Evolutionary conservation across 2,888 invertebrate species (phyloP), one percentile per base, ranked within the genome.

Genomic region (Branchinecta sandiegonensis): DNA sequence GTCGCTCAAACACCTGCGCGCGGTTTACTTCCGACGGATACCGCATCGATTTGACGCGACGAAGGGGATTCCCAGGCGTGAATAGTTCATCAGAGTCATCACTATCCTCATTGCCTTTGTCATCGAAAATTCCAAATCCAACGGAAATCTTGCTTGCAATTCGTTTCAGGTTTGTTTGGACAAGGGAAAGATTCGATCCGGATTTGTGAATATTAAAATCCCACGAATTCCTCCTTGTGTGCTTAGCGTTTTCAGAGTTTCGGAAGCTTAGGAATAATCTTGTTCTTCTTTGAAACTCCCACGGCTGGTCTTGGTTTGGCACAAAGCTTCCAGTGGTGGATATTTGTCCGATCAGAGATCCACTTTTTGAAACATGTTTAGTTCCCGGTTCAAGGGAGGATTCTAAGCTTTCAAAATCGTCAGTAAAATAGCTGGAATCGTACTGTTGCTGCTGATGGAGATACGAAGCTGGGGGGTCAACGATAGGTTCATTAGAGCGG

Each of bases 371-470:
- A 1, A 17, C 63, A 37, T 37, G 37, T 56, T 56, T 56, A 8
- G n/a, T n/a, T 10, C n/a, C 63, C 8, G 23, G 23, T 17, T 56
- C 63, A 56, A 56, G n/a, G 23, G 63, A 56, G 10, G 63, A 56
- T 17, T 56, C 63, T 56, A 56, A 23, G 9, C 63, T 56, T 10
- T 56, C 63, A 10, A 56, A 56, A 23, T 56, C 63, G 63, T 56
- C 63, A 17, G 63, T 56, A 56, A 56, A 56, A 23, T 56, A 56
- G 63, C 63, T 56, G n/a, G 63, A 56, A 56, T 56, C 63, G 23
- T 56, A 56, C 23, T 10, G 63, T 17, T n/a, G 63, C 23, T 56
- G 63, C 9, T n/a, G 63, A 56, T 37, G 37, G 37, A 37, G 37
- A 37, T 37, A 37, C 37, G 37, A 37, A 37, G 37, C 37, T 37